Evolutionary conservation across 2,797 vertebrate genomes (phyloP).

Genomic region (Sternotherus odoratus): DNA sequence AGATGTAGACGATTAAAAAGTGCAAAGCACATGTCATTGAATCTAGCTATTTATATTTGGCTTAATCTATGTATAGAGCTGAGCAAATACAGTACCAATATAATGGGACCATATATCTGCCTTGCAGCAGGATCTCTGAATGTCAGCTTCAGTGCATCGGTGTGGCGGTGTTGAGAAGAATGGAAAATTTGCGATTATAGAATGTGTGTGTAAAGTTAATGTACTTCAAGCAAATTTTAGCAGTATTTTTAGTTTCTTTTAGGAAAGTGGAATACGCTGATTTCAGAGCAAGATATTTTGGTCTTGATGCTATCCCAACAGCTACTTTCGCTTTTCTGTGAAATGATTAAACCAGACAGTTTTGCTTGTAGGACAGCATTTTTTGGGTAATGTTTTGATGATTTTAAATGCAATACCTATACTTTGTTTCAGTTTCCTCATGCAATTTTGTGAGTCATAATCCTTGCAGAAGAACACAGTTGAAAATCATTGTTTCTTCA

Average conservation of each 20-base stretch:
- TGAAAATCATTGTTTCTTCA: constrained; percentile 72
- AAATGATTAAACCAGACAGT: constrained; percentile 50
- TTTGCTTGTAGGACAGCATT: constrained; percentile 49
- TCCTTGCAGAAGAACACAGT: constrained; percentile 60
- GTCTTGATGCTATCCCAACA: constrained; percentile 47
- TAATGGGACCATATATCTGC: not conserved
- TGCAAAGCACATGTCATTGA: not conserved
- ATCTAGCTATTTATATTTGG: not conserved
- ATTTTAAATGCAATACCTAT: constrained; percentile 61
- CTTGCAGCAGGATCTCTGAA: not conserved
- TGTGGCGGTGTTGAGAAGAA: not conserved
- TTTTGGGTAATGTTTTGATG: not conserved
- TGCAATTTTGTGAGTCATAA: constrained; percentile 71
- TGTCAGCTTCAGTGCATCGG: not conserved
- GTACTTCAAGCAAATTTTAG: not conserved
- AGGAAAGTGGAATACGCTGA: not conserved
- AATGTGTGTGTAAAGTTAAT: not conserved
- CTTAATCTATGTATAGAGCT: not conserved
- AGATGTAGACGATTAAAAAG: not conserved
- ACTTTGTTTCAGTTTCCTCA: constrained; percentile 22
- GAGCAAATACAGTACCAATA: not conserved
- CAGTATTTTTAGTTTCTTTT: not conserved
- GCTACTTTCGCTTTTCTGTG: constrained; percentile 11
- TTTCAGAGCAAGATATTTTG: not conserved
- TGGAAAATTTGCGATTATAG: not conserved